phyloP scores from a whole-genome alignment of 2,888 invertebrate species.

The Suillia variegata region DNA sequence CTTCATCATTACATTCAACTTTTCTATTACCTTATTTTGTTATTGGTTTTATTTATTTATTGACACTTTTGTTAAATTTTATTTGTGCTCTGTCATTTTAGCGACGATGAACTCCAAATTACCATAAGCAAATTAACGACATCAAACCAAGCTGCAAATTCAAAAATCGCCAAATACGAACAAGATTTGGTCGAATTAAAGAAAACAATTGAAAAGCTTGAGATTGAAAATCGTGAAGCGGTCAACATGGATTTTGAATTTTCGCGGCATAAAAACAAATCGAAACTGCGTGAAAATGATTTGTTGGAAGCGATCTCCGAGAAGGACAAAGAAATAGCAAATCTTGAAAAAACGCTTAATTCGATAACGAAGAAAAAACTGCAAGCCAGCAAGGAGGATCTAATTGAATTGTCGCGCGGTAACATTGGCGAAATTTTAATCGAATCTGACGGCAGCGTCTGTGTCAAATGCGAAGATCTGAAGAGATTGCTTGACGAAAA shows the following conservation, averaged over 20 bases:
- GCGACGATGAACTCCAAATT: constrained; percentile 34
- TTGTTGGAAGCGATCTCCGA: constrained; percentile 63
- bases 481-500: constrained; percentile 38
- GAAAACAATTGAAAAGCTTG: constrained; percentile 38
- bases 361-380: constrained; percentile 37
- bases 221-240: constrained; percentile 49
- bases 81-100: no score
- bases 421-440: constrained; percentile 12
- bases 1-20: no score
- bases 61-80: no score
- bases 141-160: constrained; percentile 48
- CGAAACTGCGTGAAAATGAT: constrained; percentile 65
- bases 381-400: constrained; percentile 44
- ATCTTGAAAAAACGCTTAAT: constrained; percentile 38
- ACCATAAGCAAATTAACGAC: constrained; percentile 33
- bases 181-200: constrained; percentile 50
- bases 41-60: no score
- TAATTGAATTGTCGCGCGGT: constrained; percentile 40
- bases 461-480: constrained; percentile 45
- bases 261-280: constrained; percentile 63
- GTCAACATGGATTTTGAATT: constrained; percentile 63
- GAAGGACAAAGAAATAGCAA: constrained; percentile 40
- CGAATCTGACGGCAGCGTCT: constrained; percentile 30
- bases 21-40: no score
- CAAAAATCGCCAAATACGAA: constrained; percentile 63